Percentiles rank a stretch among this genome's conserved stretches.
These are phyloP conservation scores for Odiellus spinosus DNA, from an alignment of 2,888 invertebrate species.

Conservation along the genomic window DNA sequence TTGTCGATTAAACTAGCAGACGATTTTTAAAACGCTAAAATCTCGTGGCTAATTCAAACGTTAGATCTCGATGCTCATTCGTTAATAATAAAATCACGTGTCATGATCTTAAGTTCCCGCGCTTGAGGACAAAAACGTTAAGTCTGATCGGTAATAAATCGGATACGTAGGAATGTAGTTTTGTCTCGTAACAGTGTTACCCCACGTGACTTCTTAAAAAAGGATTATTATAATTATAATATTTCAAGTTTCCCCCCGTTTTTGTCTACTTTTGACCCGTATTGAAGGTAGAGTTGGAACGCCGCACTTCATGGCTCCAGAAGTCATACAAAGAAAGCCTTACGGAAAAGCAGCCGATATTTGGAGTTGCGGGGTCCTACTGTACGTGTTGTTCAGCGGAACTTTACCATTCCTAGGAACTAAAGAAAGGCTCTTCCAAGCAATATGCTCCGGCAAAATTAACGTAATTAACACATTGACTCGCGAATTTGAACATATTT, in stretches of 20 bases:
- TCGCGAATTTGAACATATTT: neutral
- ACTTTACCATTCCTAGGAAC: slow-evolving; percentile 90
- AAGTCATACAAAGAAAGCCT: slow-evolving; percentile 75
- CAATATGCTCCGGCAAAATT: slow-evolving; percentile 68
- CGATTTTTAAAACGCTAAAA: no score
- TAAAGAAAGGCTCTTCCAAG: slow-evolving; percentile 76
- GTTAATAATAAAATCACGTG: no score
- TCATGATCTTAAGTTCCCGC: no score
- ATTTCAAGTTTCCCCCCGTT: no score
- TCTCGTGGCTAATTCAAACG: no score
- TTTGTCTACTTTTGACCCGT: no score
- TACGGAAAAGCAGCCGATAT: slow-evolving; percentile 78
- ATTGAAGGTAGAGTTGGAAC: slow-evolving; percentile 40
- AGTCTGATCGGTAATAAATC: neutral
- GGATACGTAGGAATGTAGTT: neutral
- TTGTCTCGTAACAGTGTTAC: neutral
- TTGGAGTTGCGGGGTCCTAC: slow-evolving; percentile 90
- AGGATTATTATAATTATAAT: no score
- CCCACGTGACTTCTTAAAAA: no score
- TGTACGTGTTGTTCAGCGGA: slow-evolving; percentile 85
- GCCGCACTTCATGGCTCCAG: slow-evolving; percentile 96
- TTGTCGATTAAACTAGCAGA: no score
- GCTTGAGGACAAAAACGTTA: no score
- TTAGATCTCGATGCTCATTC: no score
- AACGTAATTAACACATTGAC: slow-evolving; percentile 40